Evolutionary conservation across 2,888 invertebrate species (phyloP), one percentile per base, ranked within the genome.

Genomic region (Sclerodermus sp.): DNA sequence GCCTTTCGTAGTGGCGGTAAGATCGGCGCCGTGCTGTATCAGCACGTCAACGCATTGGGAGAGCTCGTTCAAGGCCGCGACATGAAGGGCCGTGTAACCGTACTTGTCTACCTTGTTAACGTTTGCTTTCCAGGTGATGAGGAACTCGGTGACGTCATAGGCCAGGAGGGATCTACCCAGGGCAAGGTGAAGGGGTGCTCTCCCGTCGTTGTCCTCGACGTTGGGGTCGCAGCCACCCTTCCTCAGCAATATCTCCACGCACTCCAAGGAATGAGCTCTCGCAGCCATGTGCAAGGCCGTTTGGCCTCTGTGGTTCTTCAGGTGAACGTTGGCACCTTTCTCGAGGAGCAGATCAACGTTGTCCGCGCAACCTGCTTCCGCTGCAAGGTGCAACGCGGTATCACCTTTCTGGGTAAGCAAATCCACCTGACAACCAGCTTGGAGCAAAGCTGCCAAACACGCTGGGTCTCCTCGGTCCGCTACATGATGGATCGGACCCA

Each of bases 251-350:
- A 87, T 82, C 65, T 92, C 91, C 0, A 92, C 90, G 67, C 91
- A 90, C 70, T 93, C 92, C 46, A 88, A 80, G 41, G 90, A 88
- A 47, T 92, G 87, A 0, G 90, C 86, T 30, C 90, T 84, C 1
- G 91, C 87, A 0, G 93, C 94, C 60, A 93, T 79, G 77, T 96
- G 95, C 18, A 96, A 79, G 0, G 94, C 88, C 0, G 92, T 91
- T 70, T 92, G 93, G 9, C 90, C 90, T 45, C 92, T 83, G 68
- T 88, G 86, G 71, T 91, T 91, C 66, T 85, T 85, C 36, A 86
- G 79, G 59, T 87, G 86, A 0, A 88, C 87, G 67, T 90, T 87
- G 0, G 93, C 93, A 0, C 88, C 87, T 64, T 87, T 87, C 8
- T 86, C 82, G 34, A 93, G 70, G 37, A 93, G 75, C 39, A 90